These are phyloP conservation scores for Petrocephalus schoutedeni DNA, from an alignment of 2,797 vertebrate species.

Conservation along the genomic window DNA sequence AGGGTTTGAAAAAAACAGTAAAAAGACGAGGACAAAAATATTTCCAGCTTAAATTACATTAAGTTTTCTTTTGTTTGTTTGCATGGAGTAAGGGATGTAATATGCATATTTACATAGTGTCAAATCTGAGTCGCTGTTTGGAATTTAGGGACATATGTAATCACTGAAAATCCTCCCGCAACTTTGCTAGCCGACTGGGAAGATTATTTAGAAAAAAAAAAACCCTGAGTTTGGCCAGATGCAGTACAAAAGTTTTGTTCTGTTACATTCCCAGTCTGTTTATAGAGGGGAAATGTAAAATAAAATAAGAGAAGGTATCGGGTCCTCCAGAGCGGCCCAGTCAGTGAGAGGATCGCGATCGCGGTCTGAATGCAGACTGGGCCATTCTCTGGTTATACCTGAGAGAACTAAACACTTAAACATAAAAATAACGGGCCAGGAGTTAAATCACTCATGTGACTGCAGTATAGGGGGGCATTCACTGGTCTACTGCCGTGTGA, in stretches of 20 bases:
- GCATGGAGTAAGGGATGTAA: conserved; percentile 6
- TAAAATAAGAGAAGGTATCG: not conserved
- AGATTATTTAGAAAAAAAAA: not conserved
- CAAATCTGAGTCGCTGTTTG: conserved; percentile 3
- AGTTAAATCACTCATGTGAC: not conserved
- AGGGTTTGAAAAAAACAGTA: not conserved
- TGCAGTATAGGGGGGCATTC: not conserved
- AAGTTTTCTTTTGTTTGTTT: conserved; percentile 11
- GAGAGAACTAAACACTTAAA: not conserved
- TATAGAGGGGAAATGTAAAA: not conserved
- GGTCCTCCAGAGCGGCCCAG: not conserved
- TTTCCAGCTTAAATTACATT: conserved; percentile 11
- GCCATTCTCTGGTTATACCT: not conserved
- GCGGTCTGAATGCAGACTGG: not conserved
- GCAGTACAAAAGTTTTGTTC: not conserved
- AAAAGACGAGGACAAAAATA: not conserved
- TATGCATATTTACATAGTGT: conserved; percentile 10
- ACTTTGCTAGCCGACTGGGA: not conserved
- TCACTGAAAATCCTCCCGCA: conserved; percentile 5
- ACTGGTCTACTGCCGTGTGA: not conserved
- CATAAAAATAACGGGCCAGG: not conserved
- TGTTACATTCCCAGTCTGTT: conserved; percentile 6
- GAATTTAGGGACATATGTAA: conserved; percentile 12
- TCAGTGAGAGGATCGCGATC: not conserved
- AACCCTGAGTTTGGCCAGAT: not conserved